Evolutionary conservation across 2,888 invertebrate species (phyloP), one percentile per base, ranked within the genome.

Genomic region (Brachyptera risi): DNA sequence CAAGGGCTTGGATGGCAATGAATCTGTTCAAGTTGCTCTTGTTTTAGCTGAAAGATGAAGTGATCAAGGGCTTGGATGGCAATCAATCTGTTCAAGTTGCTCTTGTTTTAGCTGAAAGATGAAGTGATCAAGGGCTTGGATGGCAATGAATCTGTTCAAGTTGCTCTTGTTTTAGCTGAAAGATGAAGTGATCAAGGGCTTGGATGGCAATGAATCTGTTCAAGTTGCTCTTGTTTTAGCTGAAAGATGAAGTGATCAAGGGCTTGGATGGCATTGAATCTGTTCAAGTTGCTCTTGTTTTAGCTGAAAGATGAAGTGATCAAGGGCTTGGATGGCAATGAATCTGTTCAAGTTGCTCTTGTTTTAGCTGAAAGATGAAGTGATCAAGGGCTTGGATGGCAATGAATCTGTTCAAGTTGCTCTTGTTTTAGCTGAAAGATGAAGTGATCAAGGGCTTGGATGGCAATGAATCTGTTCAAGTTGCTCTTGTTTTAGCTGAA

Each of bases 181-280:
- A 76, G 94, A 94, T 70, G 83, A 95, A 49, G 91, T 95, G n/a
- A 82, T 84, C 37, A 87, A 83, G 68, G 93, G 93, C 0, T 76
- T 98, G 58, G 92, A 97, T 78, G 97, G 96, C 40, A 97, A 97
- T 73, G 99, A 99, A 75, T 93, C 94, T 73, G 96, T 98, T n/a
- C 1, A 47, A n/a, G n/a, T 40, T 54, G 26, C 54, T 44, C 1
- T 51, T 13, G 0, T 72, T 71, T 38, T 68, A 86, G 90, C 76
- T 97, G 15, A 87, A 92, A 76, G 94, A 94, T 70, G 83, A 95
- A 49, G 91, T 95, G n/a, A 82, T 84, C 37, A 87, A 83, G 68
- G 93, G 93, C 0, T 76, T 98, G 58, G 92, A 97, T 78, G 97
- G 96, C 40, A 97, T 97, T 73, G 99, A 99, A 75, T 93, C 94